Conservation (phyloP, 2,888 invertebrate genomes). For the Argyresthia goedartella region DNA sequence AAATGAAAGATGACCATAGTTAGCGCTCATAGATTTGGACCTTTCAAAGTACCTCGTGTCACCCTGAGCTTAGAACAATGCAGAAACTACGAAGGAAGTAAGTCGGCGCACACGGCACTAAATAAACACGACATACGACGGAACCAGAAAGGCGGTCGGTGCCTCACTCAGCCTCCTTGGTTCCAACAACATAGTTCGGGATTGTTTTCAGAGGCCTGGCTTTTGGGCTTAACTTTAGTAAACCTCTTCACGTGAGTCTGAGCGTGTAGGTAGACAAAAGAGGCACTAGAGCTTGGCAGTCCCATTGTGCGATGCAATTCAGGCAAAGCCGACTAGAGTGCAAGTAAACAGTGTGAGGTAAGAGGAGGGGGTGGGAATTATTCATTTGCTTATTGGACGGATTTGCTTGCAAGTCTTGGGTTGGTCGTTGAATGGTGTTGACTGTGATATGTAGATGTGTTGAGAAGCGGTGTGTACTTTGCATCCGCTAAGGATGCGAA, state of each 20-base stretch:
- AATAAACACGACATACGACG: no score
- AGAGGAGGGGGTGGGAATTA: not conserved
- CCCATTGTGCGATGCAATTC: conserved; percentile 3
- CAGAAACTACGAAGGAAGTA: no score
- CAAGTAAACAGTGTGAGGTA: not conserved
- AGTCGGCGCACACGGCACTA: no score
- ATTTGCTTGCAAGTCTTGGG: not conserved
- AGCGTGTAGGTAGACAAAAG: conserved; percentile 3
- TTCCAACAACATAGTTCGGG: conserved; percentile 21
- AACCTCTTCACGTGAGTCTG: conserved; percentile 16
- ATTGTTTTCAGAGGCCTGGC: conserved; percentile 29
- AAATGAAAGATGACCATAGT: no score
- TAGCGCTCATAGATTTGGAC: no score
- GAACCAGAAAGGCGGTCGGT: no score
- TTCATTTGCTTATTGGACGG: conserved; percentile 1
- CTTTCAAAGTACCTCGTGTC: no score
- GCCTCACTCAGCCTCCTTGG: not conserved
- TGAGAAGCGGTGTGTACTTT: no score
- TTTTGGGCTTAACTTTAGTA: conserved; percentile 28
- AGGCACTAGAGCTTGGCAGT: not conserved
- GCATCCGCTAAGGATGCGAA: no score
- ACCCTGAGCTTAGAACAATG: no score
- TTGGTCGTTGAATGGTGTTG: not conserved
- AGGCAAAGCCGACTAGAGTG: not conserved
- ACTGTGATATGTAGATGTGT: not conserved